Percentiles rank a stretch among this genome's conserved stretches.
These are phyloP conservation scores for Anhinga rufa DNA, from an alignment of 2,113 vertebrate species.

Conservation along the genomic window DNA sequence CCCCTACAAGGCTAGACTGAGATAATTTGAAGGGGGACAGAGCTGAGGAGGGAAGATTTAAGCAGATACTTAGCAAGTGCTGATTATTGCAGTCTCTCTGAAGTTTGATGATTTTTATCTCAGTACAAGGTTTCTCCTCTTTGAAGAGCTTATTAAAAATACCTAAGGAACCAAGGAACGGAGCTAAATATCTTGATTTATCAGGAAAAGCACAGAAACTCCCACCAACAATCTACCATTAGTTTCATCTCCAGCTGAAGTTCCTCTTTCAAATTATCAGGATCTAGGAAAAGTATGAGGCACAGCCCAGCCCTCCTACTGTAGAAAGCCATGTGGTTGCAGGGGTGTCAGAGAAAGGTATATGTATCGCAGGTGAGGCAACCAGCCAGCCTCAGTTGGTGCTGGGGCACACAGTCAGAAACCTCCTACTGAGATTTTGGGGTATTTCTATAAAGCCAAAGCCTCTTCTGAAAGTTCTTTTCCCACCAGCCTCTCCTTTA, in stretches of 20 bases:
- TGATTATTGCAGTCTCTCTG: background rate
- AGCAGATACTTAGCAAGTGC: background rate
- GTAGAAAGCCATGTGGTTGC: background rate
- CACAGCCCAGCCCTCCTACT: background rate
- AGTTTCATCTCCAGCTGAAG: background rate
- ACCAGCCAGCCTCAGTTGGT: background rate
- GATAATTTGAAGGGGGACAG: background rate
- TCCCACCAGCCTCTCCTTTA: background rate
- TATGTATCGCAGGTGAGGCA: background rate
- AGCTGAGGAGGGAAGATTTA: background rate
- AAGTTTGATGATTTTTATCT: background rate
- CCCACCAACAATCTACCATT: background rate
- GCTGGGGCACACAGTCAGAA: background rate
- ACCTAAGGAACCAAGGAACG: background rate
- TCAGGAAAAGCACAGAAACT: background rate
- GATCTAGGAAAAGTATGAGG: background rate
- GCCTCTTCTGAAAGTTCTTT: background rate
- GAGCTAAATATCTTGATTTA: background rate
- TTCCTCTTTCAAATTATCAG: background rate
- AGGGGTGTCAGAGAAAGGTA: background rate
- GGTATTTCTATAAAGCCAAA: background rate
- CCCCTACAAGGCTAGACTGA: background rate
- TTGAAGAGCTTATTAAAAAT: background rate
- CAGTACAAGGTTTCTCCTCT: background rate
- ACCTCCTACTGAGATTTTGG: background rate